Evolutionary conservation across 2,888 invertebrate species (phyloP).

Genomic region (Pterostichus niger): DNA sequence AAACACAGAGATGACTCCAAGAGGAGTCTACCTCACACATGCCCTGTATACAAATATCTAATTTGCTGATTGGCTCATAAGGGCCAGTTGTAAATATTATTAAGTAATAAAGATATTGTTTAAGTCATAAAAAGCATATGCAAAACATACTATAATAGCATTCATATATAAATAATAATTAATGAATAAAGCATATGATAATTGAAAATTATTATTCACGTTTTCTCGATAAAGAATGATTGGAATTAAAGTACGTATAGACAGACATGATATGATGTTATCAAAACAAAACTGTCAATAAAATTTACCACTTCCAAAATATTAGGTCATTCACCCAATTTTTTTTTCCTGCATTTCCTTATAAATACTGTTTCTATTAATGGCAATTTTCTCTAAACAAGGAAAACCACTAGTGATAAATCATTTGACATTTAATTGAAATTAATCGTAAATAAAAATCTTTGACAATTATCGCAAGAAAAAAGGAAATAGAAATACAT

Average conservation of each 20-base stretch:
- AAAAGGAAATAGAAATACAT: neutral
- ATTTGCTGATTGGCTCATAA: too few species aligned
- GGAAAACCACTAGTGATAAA: neutral
- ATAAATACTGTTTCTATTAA: neutral
- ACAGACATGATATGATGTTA: neutral
- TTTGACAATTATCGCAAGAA: neutral
- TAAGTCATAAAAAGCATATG: too few species aligned
- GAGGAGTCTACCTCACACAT: too few species aligned
- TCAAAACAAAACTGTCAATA: neutral
- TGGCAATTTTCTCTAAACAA: neutral
- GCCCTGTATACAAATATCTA: too few species aligned
- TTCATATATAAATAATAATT: neutral
- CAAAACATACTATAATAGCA: too few species aligned
- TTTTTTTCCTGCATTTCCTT: too few species aligned
- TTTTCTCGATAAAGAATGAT: neutral
- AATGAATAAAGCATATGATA: neutral
- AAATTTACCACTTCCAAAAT: slow-evolving; percentile 10
- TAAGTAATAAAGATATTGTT: too few species aligned
- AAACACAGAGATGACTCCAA: too few species aligned
- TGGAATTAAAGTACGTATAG: neutral
- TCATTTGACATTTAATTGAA: neutral
- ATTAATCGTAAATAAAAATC: neutral
- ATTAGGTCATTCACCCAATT: neutral
- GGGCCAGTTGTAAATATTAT: too few species aligned
- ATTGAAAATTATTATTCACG: too few species aligned